phyloP scores from a whole-genome alignment of 2,113 vertebrate genomes.

The Neopipo cinnamomea region DNA sequence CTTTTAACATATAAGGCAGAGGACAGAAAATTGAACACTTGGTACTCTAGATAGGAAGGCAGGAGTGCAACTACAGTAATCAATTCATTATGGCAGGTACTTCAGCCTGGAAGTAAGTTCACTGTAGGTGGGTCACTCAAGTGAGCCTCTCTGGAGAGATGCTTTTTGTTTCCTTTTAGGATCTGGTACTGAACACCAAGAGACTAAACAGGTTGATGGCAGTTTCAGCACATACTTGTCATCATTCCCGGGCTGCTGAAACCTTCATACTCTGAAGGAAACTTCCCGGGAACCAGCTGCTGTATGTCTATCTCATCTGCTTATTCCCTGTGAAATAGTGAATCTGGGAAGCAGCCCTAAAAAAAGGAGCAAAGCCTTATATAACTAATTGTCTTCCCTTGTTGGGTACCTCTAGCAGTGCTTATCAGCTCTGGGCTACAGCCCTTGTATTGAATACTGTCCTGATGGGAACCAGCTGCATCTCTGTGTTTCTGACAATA shows the following conservation, averaged over 20 bases:
- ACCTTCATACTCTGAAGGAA: not conserved
- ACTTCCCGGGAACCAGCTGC: not conserved
- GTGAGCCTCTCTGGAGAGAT: not conserved
- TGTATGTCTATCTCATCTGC: not conserved
- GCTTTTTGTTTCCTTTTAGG: not conserved
- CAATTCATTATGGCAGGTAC: not conserved
- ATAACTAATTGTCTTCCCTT: not conserved
- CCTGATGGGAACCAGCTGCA: not conserved
- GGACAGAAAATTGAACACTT: slow-evolving; percentile 20
- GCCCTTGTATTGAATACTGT: not conserved
- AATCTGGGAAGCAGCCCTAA: not conserved
- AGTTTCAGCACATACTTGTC: not conserved
- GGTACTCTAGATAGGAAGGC: not conserved
- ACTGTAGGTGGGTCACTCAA: not conserved
- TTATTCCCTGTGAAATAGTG: not conserved
- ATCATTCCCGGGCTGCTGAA: not conserved
- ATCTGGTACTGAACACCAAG: not conserved
- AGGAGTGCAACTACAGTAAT: not conserved
- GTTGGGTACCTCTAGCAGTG: not conserved
- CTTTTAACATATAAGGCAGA: slow-evolving; percentile 25
- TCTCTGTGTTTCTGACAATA: not conserved
- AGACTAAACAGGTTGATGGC: not conserved
- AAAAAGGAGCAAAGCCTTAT: not conserved
- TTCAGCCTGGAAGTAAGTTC: not conserved
- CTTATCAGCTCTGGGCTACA: not conserved